A percentile compares a stretch with the other conserved stretches of the same genome.
Conservation (phyloP, 2,113 vertebrate species). For the Sinocyclocheilus rhinocerous region DNA sequence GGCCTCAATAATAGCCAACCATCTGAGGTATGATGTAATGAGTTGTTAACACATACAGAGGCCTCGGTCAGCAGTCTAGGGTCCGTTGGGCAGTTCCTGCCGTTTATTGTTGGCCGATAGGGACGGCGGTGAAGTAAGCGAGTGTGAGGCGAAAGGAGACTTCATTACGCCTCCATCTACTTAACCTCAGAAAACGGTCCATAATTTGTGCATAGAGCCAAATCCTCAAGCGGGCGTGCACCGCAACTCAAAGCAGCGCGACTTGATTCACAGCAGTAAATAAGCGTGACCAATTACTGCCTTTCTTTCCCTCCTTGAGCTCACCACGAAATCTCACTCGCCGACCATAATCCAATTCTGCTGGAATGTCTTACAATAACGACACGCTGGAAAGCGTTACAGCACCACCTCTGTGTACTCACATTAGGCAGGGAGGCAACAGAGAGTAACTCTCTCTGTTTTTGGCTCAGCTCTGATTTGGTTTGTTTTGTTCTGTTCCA, state of each 20-base stretch:
- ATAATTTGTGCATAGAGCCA: constrained; percentile 57
- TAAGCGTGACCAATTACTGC: constrained; percentile 67
- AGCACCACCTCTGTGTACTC: constrained; percentile 45
- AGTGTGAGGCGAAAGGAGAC: constrained; percentile 52
- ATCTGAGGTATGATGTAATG: constrained; percentile 18
- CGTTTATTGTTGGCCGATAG: constrained; percentile 43
- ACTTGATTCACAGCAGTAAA: constrained; percentile 62
- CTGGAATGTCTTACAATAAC: constrained; percentile 63
- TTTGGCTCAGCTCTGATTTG: constrained; percentile 25
- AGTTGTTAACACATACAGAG: constrained; percentile 21
- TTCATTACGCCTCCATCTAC: constrained; percentile 56
- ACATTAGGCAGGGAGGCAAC: constrained; percentile 45
- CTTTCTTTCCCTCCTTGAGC: constrained; percentile 54
- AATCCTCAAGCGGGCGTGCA: constrained; percentile 59
- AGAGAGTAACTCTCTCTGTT: not conserved
- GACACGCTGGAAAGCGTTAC: constrained; percentile 58
- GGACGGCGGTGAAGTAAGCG: constrained; percentile 35
- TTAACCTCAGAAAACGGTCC: constrained; percentile 57
- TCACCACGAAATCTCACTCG: constrained; percentile 48
- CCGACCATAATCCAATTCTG: constrained; percentile 65
- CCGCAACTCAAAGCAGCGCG: constrained; percentile 43
- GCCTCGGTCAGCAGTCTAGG: constrained; percentile 4
- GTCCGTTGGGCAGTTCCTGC: constrained; percentile 11
- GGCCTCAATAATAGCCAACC: not conserved
- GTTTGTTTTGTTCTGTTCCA: constrained; percentile 21